These are phyloP conservation scores for Phylloscopus whistleri DNA, from an alignment of 2,113 vertebrate species.

Conservation along the genomic window DNA sequence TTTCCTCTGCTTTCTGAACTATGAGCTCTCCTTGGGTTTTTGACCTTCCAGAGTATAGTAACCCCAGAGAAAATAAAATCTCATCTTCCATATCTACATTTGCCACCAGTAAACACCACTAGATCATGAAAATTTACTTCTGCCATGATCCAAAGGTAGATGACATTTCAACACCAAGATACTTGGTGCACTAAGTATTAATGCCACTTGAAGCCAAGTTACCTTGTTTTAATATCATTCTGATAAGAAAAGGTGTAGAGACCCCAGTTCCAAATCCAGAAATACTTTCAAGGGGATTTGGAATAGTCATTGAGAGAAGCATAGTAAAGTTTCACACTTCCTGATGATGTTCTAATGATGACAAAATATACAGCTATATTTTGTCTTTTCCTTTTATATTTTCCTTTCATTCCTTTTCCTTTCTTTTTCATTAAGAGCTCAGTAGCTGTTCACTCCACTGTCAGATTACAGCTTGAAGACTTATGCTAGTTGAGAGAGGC, in stretches of 20 bases:
- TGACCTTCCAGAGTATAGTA: neutral
- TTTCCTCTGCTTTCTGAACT: neutral
- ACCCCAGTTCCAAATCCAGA: neutral
- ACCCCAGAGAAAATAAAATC: neutral
- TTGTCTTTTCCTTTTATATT: too few species aligned
- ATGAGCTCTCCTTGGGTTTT: neutral
- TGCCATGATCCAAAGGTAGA: neutral
- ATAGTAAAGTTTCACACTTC: neutral
- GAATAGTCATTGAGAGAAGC: neutral
- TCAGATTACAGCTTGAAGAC: neutral
- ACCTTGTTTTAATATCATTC: neutral
- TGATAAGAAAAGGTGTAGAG: neutral
- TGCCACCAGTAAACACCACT: neutral
- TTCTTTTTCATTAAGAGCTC: neutral
- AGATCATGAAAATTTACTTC: neutral
- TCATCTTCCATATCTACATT: neutral
- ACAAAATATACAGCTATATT: neutral
- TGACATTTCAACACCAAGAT: neutral
- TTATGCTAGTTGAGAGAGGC: neutral
- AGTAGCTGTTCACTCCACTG: neutral
- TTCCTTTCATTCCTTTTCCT: neutral
- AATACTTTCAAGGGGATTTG: neutral
- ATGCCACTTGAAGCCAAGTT: neutral
- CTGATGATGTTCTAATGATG: neutral
- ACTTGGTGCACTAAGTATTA: neutral